Evolutionary conservation across 2,113 vertebrate genomes (phyloP), one percentile per base, ranked within the genome.

Genomic region (Thamnophis sirtalis): DNA sequence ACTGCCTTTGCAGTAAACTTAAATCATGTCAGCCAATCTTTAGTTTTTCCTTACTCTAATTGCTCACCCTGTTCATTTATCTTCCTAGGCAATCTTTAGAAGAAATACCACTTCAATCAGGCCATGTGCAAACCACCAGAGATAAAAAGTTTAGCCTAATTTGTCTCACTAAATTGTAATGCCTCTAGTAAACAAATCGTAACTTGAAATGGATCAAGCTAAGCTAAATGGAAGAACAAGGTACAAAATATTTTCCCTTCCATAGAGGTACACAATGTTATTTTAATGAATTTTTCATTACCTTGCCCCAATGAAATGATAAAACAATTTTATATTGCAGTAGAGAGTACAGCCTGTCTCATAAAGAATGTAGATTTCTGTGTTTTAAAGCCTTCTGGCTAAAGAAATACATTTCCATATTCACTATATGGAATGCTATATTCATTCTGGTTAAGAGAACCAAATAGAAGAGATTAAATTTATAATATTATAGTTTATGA

Each of bases 1-100:
- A 98, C 95, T 97, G 97, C 98, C 95, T 97, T 97, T 97, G 96
- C 92, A 96, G 97, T 97, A 98, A 98, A 97, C 97, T 97, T 98
- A 98, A 98, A 98, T 98, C 98, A 98, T 97, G 98, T 98, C 98
- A 98, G 97, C 96, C 98, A 98, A 98, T 98, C 98, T 98, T 98
- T 98, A 98, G 98, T 98, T 98, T 98, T 98, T 98, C 98, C 97
- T 97, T 97, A 98, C 97, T 97, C 97, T 98, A 98, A 98, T 98
- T 98, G 98, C 98, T 97, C 96, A 96, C 96, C 94, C 95, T 97
- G 96, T 97, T 98, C 98, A 98, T 98, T 98, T 98, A 98, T 98
- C 98, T 98, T 98, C 97, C 95, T 90, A 95, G 96, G 97, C 97
- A 98, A 98, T 98, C 98, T 98, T 98, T 97, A 97, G 97, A 98